phyloP scores from a whole-genome alignment of 2,113 vertebrate genomes.

The Microcebus murinus region DNA sequence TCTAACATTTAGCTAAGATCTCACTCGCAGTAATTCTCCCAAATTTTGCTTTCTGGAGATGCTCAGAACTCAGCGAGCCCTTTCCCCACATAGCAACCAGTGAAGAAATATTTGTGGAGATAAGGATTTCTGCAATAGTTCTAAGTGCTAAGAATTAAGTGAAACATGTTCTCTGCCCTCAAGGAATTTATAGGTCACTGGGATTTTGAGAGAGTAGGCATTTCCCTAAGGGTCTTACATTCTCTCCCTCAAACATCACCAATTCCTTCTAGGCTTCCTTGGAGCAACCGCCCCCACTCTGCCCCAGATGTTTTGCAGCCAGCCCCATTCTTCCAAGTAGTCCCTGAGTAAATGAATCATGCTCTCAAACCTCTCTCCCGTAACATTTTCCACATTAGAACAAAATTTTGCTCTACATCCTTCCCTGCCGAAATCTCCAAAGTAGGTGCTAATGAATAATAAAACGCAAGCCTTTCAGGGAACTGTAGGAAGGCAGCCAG shows the following conservation, averaged over 20 bases:
- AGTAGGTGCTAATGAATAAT: conserved; percentile 64
- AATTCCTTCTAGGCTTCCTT: not conserved
- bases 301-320: not conserved
- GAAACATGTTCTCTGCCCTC: conserved; percentile 19
- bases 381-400: not conserved
- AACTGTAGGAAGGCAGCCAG: not conserved
- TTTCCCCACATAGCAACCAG: not conserved
- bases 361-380: not conserved
- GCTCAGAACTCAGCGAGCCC: not conserved
- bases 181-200: not conserved
- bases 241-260: not conserved
- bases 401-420: not conserved
- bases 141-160: not conserved
- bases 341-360: not conserved
- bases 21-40: not conserved
- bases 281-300: not conserved
- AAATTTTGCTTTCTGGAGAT: not conserved
- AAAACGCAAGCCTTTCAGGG: not conserved
- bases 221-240: not conserved
- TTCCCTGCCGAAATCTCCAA: conserved; percentile 35
- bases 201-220: not conserved
- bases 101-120: not conserved
- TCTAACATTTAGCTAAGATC: not conserved
- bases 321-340: not conserved
- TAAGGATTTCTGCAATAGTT: not conserved